Evolutionary conservation across 2,797 vertebrate genomes (phyloP).

Genomic region (Pipistrellus nathusii): DNA sequence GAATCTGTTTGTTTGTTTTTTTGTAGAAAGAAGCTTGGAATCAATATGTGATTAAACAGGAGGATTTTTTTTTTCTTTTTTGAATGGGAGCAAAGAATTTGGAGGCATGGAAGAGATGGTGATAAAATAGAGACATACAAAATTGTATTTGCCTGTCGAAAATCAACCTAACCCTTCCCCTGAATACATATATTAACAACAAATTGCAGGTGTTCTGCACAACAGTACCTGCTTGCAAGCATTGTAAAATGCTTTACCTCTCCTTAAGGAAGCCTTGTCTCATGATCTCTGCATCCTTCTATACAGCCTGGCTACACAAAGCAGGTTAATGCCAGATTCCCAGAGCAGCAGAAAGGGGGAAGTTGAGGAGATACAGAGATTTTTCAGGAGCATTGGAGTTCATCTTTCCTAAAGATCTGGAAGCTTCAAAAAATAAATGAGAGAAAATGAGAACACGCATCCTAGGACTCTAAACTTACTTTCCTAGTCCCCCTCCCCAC

Average conservation of each 20-base stretch:
- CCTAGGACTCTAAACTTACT: background rate
- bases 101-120: background rate
- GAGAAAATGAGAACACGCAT: background rate
- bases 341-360: background rate
- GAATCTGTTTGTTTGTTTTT: background rate
- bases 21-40: conserved; percentile 12
- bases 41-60: background rate
- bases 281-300: background rate
- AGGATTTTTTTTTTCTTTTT: background rate
- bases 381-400: background rate
- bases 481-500: background rate
- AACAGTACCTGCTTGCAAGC: background rate
- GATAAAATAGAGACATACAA: background rate
- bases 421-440: background rate
- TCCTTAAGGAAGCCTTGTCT: background rate
- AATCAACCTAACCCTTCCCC: background rate
- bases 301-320: background rate
- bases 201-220: background rate
- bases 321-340: background rate
- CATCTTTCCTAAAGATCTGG: background rate
- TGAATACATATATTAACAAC: background rate
- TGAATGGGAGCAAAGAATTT: conserved; percentile 12
- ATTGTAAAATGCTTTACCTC: background rate
- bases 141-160: background rate
- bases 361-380: background rate